These are phyloP conservation scores for Laticauda laticaudata DNA, from an alignment of 2,113 vertebrate species.

Conservation along the genomic window DNA sequence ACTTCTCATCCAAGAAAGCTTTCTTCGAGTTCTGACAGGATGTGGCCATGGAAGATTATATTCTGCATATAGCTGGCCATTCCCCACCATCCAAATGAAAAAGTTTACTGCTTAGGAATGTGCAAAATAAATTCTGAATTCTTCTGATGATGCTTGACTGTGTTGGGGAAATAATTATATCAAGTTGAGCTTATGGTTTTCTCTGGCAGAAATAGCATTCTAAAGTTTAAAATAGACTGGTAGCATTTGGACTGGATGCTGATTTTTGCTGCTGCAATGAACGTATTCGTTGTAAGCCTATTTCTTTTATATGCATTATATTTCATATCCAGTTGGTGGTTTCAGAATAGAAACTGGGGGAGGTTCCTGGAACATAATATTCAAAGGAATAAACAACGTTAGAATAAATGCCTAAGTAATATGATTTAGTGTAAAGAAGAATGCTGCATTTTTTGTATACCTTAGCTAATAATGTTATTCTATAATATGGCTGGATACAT, in stretches of 20 bases:
- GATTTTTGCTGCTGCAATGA: not conserved
- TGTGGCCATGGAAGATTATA: too few relatives aligned
- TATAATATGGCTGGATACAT: not conserved
- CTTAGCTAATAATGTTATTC: not conserved
- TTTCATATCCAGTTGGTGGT: not conserved
- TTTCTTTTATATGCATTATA: not conserved
- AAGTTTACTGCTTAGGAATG: not conserved
- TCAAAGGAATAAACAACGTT: not conserved
- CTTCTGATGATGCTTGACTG: not conserved
- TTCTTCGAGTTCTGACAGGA: too few relatives aligned
- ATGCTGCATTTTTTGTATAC: not conserved
- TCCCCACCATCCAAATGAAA: not conserved
- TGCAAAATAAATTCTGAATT: not conserved
- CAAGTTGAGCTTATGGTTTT: not conserved
- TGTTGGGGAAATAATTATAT: not conserved
- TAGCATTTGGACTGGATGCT: not conserved
- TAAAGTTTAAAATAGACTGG: not conserved
- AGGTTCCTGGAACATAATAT: not conserved
- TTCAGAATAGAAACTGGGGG: not conserved
- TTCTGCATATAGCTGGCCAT: too few relatives aligned
- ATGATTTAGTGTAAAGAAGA: not conserved
- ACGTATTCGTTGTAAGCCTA: not conserved
- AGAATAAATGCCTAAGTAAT: not conserved
- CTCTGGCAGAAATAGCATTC: not conserved
- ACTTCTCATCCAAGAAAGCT: too few relatives aligned